phyloP scores from a whole-genome alignment of 2,888 invertebrate species.

The Lepeophtheirus nordmannii region DNA sequence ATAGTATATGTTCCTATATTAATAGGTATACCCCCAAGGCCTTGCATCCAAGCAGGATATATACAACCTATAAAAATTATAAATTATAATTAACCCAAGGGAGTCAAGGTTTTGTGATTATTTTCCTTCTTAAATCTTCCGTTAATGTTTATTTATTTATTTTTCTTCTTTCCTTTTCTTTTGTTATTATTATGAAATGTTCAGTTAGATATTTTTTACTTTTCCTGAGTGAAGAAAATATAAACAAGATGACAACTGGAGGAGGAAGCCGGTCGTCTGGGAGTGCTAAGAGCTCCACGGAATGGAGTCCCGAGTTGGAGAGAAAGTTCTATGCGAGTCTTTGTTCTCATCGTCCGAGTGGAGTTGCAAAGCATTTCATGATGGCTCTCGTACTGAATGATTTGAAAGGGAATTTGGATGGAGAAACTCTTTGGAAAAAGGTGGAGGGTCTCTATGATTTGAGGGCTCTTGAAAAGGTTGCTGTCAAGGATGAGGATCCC shows the following conservation, averaged over 20 bases:
- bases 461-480: background rate
- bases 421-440: background rate
- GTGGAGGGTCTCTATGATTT: background rate
- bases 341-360: background rate
- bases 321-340: background rate
- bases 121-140: too few relatives aligned
- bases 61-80: too few relatives aligned
- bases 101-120: too few relatives aligned
- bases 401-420: background rate
- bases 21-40: too few relatives aligned
- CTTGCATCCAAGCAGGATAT: too few relatives aligned
- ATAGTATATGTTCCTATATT: too few relatives aligned
- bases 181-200: too few relatives aligned
- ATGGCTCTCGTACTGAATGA: background rate
- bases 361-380: background rate
- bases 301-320: slow-evolving; percentile 1
- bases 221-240: background rate
- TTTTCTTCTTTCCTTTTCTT: background rate
- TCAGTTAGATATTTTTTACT: too few relatives aligned
- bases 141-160: background rate
- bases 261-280: background rate
- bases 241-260: background rate
- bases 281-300: background rate
- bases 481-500: background rate
- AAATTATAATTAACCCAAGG: too few relatives aligned